These are phyloP conservation scores for Hippoglossus stenolepis DNA, from an alignment of 2,113 vertebrate genomes.

Conservation along the genomic window DNA sequence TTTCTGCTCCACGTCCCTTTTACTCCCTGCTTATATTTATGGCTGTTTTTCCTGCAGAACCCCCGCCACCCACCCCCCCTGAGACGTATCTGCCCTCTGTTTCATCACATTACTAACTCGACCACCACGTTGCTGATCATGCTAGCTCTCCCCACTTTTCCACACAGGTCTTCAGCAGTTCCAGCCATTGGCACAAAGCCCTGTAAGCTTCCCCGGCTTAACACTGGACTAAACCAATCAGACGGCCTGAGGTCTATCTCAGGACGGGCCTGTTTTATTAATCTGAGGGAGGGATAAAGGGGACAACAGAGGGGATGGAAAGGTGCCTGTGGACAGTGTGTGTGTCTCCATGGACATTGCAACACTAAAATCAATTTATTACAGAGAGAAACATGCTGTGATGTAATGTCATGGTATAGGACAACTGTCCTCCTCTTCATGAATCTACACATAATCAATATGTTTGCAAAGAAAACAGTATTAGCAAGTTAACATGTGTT, in stretches of 20 bases:
- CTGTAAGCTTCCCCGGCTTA: slow-evolving; percentile 68
- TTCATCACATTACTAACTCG: slow-evolving; percentile 1
- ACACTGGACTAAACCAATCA: slow-evolving; percentile 65
- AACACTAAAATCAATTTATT: background rate
- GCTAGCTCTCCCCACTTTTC: slow-evolving; percentile 20
- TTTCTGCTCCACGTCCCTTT: background rate
- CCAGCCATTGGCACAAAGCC: slow-evolving; percentile 55
- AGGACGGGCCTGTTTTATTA: slow-evolving; percentile 49
- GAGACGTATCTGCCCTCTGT: background rate
- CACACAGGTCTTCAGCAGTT: slow-evolving; percentile 49
- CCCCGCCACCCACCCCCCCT: background rate
- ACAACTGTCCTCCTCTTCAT: slow-evolving; percentile 10
- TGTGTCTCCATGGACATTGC: no score
- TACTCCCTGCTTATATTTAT: slow-evolving; percentile 4
- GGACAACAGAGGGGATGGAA: background rate
- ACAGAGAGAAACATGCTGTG: slow-evolving; percentile 1
- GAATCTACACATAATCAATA: slow-evolving; percentile 17
- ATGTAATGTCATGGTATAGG: slow-evolving; percentile 12
- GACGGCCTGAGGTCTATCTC: slow-evolving; percentile 47
- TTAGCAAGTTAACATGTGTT: background rate
- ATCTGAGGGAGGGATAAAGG: slow-evolving; percentile 46
- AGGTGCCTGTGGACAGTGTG: background rate
- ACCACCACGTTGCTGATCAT: slow-evolving; percentile 10
- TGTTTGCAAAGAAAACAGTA: background rate
- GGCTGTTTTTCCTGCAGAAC: background rate